phyloP scores from a whole-genome alignment of 2,888 invertebrate species.

The Acanthosoma haemorrhoidale region DNA sequence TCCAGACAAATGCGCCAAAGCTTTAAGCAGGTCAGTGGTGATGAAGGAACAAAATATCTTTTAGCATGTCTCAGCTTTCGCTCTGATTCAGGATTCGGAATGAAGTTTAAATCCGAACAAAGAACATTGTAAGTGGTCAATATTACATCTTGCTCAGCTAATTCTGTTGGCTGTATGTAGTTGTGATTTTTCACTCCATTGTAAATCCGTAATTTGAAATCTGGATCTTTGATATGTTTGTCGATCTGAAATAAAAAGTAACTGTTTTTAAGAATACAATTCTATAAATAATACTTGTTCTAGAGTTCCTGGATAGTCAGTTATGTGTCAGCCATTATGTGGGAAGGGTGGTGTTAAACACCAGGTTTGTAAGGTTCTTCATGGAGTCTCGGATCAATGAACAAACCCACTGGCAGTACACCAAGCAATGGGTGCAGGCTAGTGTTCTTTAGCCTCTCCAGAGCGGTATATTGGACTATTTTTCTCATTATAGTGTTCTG shows the following conservation, averaged over 20 bases:
- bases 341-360: too few species aligned
- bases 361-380: too few species aligned
- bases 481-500: too few species aligned
- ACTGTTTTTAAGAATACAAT: too few species aligned
- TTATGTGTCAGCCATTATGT: too few species aligned
- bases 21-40: constrained; percentile 61
- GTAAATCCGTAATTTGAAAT: constrained; percentile 53
- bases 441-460: too few species aligned
- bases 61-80: constrained; percentile 55
- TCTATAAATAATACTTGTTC: too few species aligned
- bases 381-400: too few species aligned
- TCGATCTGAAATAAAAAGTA: constrained; percentile 46
- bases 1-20: constrained; percentile 77
- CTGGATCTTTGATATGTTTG: constrained; percentile 54
- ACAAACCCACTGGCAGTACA: too few species aligned
- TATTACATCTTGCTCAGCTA: constrained; percentile 64
- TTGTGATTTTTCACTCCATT: constrained; percentile 50
- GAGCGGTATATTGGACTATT: too few species aligned
- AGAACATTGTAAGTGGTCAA: constrained; percentile 61
- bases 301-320: too few species aligned
- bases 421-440: too few species aligned
- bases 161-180: constrained; percentile 57
- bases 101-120: constrained; percentile 35
- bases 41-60: constrained; percentile 57
- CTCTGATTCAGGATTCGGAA: constrained; percentile 44